Evolutionary conservation across 2,113 vertebrate genomes (phyloP).

Genomic region (Spheniscus mendiculus): DNA sequence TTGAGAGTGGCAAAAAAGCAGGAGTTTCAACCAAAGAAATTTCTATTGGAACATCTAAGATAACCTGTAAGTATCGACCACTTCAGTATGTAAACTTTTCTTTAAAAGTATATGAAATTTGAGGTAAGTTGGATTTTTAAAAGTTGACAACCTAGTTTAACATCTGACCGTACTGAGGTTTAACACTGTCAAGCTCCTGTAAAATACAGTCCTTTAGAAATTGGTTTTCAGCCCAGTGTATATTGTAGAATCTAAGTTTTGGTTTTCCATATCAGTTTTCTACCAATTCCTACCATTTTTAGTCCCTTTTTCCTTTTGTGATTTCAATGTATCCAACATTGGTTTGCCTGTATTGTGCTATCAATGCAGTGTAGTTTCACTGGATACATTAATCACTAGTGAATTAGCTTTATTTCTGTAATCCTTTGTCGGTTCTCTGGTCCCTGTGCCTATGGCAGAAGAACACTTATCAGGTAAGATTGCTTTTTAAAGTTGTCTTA

Average conservation of each 20-base stretch:
- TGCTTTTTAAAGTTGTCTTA: conserved; percentile 85
- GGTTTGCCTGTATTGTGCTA: conserved; percentile 69
- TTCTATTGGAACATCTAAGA: conserved; percentile 80
- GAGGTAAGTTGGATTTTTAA: conserved; percentile 80
- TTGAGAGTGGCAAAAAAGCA: conserved; percentile 45
- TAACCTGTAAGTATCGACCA: conserved; percentile 81
- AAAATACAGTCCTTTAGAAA: conserved; percentile 18
- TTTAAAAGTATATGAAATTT: conserved; percentile 77
- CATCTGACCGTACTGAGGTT: conserved; percentile 32
- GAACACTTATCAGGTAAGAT: conserved; percentile 80
- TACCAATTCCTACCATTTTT: conserved; percentile 69
- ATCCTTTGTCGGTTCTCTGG: conserved; percentile 76
- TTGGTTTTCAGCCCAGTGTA: not conserved
- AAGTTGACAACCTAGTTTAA: conserved; percentile 38
- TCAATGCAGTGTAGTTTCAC: conserved; percentile 56
- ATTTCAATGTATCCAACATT: conserved; percentile 78
- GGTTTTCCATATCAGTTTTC: conserved; percentile 52
- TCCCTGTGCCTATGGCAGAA: conserved; percentile 71
- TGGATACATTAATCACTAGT: conserved; percentile 80
- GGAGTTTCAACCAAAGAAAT: conserved; percentile 68
- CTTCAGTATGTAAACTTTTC: conserved; percentile 76
- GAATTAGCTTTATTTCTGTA: conserved; percentile 78
- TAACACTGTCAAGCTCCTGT: not conserved
- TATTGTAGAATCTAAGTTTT: conserved; percentile 46
- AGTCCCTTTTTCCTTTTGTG: conserved; percentile 71